A percentile compares a stretch with the other conserved stretches of the same genome.
phyloP scores from a whole-genome alignment of 2,113 vertebrate species.

The Lagopus leucura region DNA sequence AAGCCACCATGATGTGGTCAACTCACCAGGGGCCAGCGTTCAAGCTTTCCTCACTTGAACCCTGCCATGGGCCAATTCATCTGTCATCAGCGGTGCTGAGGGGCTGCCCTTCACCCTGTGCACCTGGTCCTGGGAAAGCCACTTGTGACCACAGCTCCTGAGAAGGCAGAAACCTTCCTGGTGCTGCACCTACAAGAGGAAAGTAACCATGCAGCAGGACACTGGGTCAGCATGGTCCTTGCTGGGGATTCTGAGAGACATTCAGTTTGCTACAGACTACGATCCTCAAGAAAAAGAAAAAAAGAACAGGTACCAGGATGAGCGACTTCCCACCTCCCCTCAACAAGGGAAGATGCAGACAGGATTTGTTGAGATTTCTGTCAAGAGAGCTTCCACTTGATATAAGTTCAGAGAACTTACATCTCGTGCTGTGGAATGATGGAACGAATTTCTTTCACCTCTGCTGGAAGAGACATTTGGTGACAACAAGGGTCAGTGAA shows the following conservation, averaged over 20 bases:
- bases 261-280: not conserved
- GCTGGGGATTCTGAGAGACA: too few species aligned
- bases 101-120: accelerated
- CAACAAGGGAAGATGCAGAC: not conserved
- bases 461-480: not conserved
- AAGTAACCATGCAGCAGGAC: not conserved
- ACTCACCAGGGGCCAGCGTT: not conserved
- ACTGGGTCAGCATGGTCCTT: accelerated
- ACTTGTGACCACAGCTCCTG: too few species aligned
- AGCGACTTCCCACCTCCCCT: not conserved
- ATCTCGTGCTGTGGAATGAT: not conserved
- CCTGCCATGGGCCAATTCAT: accelerated
- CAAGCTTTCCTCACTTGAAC: not conserved
- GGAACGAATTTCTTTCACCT: conserved; percentile 19
- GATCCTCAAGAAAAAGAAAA: not conserved
- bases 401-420: not conserved
- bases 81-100: not conserved
- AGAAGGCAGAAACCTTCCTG: not conserved
- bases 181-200: not conserved
- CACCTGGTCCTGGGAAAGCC: accelerated
- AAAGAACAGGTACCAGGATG: not conserved
- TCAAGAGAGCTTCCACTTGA: not conserved
- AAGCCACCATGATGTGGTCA: not conserved
- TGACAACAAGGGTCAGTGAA: conserved; percentile 25
- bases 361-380: conserved; percentile 2